These are phyloP conservation scores for Leucopternis melanops DNA, from an alignment of 2,113 vertebrate genomes.

Conservation along the genomic window DNA sequence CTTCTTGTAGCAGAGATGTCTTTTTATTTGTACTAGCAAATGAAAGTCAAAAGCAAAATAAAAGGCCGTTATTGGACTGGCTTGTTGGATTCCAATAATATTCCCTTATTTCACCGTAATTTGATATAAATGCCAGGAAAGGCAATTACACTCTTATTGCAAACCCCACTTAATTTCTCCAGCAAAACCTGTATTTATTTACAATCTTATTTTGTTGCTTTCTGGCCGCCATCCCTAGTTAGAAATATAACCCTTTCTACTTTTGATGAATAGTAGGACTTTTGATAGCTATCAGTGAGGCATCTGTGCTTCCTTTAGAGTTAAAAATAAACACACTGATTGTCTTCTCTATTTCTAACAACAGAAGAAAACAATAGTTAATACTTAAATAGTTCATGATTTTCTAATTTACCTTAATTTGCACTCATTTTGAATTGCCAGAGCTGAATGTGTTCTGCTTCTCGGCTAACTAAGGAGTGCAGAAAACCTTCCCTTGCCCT, in stretches of 20 bases:
- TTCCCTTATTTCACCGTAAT: neutral
- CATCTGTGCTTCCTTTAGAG: neutral
- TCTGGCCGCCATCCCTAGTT: neutral
- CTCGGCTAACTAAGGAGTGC: neutral
- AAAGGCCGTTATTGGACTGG: neutral
- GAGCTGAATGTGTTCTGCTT: neutral
- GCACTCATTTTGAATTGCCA: neutral
- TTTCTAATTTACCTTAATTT: slow-evolving; percentile 36
- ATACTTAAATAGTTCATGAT: neutral
- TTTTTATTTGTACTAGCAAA: neutral
- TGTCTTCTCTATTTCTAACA: neutral
- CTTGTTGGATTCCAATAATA: neutral
- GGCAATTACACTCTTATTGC: neutral
- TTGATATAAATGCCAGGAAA: neutral
- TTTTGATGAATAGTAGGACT: neutral
- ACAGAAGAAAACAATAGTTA: neutral
- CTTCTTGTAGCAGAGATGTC: neutral
- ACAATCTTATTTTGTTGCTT: neutral
- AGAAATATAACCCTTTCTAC: neutral
- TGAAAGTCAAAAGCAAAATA: neutral
- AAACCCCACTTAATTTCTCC: neutral
- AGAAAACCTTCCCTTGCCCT: neutral
- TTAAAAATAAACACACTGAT: neutral
- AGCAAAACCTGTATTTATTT: neutral
- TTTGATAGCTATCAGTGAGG: neutral